Evolutionary conservation across 2,113 vertebrate genomes (phyloP), one percentile per base, ranked within the genome.

Genomic region (Clarias batrachus): DNA sequence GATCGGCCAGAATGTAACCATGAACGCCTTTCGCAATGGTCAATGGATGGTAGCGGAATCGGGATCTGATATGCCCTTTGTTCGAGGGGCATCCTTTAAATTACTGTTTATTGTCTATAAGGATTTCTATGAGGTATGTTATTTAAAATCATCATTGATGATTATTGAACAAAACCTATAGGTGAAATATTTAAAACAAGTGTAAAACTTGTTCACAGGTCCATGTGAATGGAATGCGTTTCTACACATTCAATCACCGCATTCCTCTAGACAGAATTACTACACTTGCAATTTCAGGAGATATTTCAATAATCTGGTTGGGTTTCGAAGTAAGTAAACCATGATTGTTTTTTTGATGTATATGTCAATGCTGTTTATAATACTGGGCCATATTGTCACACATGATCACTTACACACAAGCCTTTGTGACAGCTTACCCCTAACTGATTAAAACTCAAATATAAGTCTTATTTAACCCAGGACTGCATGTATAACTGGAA

Each of bases 61-160:
- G 9, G 0, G 59, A 17, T 13, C 23, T 10, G 9, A 63, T 8
- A 41, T 13, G 21, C 85, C 88, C 9, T 87, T 89, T 68, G 57
- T 14, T 21, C 84, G 16, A 1, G 88, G 82, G 30, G n/a, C 48
- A 73, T 1, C 57, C 4, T 87, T 87, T 48, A 82, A 81, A 52
- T 17, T 87, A 17, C 27, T 87, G 25, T 74, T 74, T 66, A 13
- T 83, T 21, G 16, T 87, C 27, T 78, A n/a, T 17, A 52, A 16
- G 48, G 73, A 78, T 66, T 63, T 4, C 37, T 87, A 87, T 71
- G 27, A 84, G 63, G 86, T 87, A n/a, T 5, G 27, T 25, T 10
- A 10, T 21, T 84, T 23, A 3, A 41, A 83, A 12, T 56, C 9
- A 52, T 71, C 1, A 19, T 2, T 23, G 1, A 70, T 60, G 8